Evolutionary conservation across 2,113 vertebrate genomes (phyloP), one percentile per base, ranked within the genome.

Genomic region (Cercocebus atys): DNA sequence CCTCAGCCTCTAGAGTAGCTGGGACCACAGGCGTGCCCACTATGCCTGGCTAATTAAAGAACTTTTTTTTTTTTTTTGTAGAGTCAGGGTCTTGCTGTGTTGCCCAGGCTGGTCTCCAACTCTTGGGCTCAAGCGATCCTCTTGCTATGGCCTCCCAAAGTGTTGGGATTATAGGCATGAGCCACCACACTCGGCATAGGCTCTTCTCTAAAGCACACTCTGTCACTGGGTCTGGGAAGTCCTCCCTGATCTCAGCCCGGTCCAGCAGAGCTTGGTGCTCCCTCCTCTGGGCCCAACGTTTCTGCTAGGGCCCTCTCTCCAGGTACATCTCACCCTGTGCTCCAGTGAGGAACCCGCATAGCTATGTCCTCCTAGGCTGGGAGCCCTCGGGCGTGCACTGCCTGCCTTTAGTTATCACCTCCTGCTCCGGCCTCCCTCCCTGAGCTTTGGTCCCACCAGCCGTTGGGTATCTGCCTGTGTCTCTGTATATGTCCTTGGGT

Each of bases 221-320:
- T 50, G 79, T 22, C 79, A 4, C 80, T 40, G 73, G 73, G 79
- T 83, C 81, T n/a, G 4, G 10, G 92, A 92, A 89, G 79, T 13
- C 70, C 88, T 85, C 57, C 43, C 23, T 47, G 73, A 47, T 12
- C 6, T 47, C 80, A 57, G 17, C 38, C 25, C 20, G 6, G 0
- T 14, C 40, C 30, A 8, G 30, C 52, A 38, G 78, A 78, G 47
- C 45, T 86, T 38, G 78, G 30, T 2, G 0, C 14, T 70, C 55
- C 47, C 40, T 86, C 78, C 70, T 50, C 83, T 35, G 64, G 13
- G 80, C 27, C 22, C 59, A 4, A 0, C 12, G 61, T 6, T 68
- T 40, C n/a, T 55, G 64, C 30, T 47, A 0, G 22, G 57, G 20
- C 14, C 38, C 38, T n/a, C 18, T n/a, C 0, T 47, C 47, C 16